Evolutionary conservation across 2,888 invertebrate genomes (phyloP), one percentile per base, ranked within the genome.

Genomic region (Tachystola acroxantha): DNA sequence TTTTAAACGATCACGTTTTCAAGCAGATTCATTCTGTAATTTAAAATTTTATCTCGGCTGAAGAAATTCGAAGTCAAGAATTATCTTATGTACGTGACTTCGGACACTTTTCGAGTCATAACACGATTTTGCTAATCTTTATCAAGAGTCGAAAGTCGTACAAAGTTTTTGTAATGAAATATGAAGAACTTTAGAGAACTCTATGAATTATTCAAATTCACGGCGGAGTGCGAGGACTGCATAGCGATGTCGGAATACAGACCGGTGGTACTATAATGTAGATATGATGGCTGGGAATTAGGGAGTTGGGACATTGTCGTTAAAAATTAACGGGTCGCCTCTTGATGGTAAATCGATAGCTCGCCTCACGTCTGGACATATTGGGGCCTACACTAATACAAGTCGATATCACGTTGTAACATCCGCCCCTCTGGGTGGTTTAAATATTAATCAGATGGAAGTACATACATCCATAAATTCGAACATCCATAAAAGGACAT

Each of bases 321-420:
- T 72, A 81, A 84, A 76, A 74, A 81, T 81, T 82, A 71, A 82
- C 69, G 69, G 52, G 52, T 49, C 51, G 53, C 57, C 53, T 62
- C 63, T 61, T 82, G 70, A 85, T 84, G 72, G 69, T 46, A 73
- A 85, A 82, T 82, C 82, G 58, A 82, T 82, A 75, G 40, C 34
- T 46, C 38, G 28, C 36, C 46, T 22, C 22, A 26, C 10, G 11
- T 27, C 12, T n/a, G 7, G 3, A 10, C 27, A 2, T 24, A 9
- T 7, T 3, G 9, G n/a, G n/a, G n/a, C n/a, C n/a, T n/a, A n/a
- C n/a, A n/a, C n/a, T n/a, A n/a, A n/a, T n/a, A n/a, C n/a, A n/a
- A n/a, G n/a, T n/a, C n/a, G n/a, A n/a, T n/a, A n/a, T n/a, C n/a
- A n/a, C n/a, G n/a, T n/a, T n/a, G n/a, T n/a, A n/a, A n/a, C n/a